phyloP scores from a whole-genome alignment of 2,113 vertebrate genomes.

The Oxyruncus cristatus region DNA sequence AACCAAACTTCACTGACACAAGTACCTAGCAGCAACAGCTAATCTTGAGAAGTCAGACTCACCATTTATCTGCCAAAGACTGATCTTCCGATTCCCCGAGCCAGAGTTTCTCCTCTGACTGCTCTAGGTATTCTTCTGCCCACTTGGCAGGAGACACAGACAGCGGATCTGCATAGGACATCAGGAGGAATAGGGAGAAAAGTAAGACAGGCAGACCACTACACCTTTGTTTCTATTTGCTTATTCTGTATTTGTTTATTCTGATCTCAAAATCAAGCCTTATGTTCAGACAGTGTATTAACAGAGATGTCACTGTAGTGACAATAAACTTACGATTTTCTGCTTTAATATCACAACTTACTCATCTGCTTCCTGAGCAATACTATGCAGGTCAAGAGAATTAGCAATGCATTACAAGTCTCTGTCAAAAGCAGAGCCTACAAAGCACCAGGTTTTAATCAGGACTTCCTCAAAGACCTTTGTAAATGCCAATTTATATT shows the following conservation, averaged over 20 bases:
- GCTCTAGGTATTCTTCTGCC: conserved; percentile 97
- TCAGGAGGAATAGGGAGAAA: not conserved
- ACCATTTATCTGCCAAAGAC: conserved; percentile 76
- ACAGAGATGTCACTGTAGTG: not conserved
- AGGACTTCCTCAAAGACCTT: not conserved
- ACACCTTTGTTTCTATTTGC: not conserved
- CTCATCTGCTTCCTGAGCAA: not conserved
- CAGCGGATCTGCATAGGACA: conserved; percentile 77
- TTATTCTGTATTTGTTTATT: not conserved
- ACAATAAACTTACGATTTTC: not conserved
- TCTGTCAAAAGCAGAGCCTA: not conserved
- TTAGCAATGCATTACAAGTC: not conserved
- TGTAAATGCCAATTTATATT: not conserved
- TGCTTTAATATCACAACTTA: not conserved
- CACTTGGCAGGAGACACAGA: conserved; percentile 86
- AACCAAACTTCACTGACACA: not conserved
- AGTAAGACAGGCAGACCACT: not conserved
- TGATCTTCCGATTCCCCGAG: conserved; percentile 87
- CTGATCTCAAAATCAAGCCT: not conserved
- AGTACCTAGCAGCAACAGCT: not conserved
- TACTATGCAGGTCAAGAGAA: not conserved
- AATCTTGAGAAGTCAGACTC: conserved; percentile 24
- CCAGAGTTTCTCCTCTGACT: conserved; percentile 97
- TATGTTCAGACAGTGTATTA: not conserved
- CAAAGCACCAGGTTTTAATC: not conserved